Conservation (phyloP, 2,888 invertebrate genomes). For the Eutolmus rufibarbis region DNA sequence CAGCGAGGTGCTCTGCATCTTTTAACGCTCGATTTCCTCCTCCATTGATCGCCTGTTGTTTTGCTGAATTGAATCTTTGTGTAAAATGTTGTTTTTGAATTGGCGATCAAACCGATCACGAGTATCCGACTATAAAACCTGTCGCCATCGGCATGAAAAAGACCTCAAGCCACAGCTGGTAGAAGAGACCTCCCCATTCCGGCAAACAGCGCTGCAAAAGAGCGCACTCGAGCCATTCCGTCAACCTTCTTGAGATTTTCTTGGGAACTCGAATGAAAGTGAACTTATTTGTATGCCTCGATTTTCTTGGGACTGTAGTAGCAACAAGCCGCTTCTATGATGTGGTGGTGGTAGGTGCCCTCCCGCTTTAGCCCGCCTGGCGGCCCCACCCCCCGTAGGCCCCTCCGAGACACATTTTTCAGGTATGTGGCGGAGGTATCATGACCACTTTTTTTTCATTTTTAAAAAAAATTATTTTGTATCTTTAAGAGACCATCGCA, state of each 20-base stretch:
- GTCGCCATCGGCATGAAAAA: constrained; percentile 22
- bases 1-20: background rate
- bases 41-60: background rate
- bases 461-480: constrained; percentile 18
- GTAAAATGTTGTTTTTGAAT: background rate
- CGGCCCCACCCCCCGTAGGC: background rate
- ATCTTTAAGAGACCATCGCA: constrained; percentile 38
- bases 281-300: constrained; percentile 46
- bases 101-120: background rate
- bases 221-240: constrained; percentile 22
- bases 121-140: constrained; percentile 5
- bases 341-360: background rate
- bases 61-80: background rate
- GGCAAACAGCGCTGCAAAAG: background rate
- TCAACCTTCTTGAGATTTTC: constrained; percentile 37
- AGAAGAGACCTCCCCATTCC: constrained; percentile 33
- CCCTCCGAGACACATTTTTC: background rate
- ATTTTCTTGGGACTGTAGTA: background rate
- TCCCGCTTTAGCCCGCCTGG: background rate
- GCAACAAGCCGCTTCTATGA: background rate
- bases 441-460: constrained; percentile 18
- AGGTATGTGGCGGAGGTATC: constrained; percentile 21
- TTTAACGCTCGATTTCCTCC: constrained; percentile 25
- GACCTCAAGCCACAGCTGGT: background rate
- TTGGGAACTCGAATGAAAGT: constrained; percentile 46